Conservation (phyloP, 2,113 vertebrate genomes). For the Vulpes lagopus region DNA sequence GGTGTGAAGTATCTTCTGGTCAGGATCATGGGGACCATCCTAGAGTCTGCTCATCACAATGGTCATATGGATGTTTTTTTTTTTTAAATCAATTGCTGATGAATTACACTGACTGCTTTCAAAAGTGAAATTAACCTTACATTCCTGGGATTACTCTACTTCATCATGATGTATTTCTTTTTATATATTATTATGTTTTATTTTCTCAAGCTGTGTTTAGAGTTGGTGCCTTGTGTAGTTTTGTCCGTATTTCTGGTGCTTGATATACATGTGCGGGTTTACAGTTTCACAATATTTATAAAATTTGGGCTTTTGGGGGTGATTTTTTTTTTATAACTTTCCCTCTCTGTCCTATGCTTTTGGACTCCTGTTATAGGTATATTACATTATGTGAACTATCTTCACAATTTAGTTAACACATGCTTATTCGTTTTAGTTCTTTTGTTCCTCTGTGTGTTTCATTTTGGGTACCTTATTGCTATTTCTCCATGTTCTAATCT, state of each 20-base stretch:
- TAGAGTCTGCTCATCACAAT: neutral
- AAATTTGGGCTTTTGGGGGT: neutral
- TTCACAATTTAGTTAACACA: neutral
- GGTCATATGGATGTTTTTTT: neutral
- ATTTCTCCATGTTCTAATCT: neutral
- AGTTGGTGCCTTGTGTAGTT: neutral
- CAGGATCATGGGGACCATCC: neutral
- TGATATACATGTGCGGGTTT: neutral
- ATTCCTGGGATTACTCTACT: neutral
- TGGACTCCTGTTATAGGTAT: neutral
- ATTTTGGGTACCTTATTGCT: neutral
- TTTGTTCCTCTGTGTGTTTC: neutral
- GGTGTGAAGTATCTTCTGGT: neutral
- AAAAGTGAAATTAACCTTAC: neutral
- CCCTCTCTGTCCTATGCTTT: neutral
- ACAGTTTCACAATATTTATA: neutral
- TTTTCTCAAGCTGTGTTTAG: neutral
- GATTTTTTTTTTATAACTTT: neutral
- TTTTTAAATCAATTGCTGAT: neutral
- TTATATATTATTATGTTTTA: neutral
- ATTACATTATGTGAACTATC: neutral
- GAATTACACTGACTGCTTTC: neutral
- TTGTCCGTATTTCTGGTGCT: neutral
- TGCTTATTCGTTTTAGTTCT: neutral
- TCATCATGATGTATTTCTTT: neutral